Evolutionary conservation across 2,113 vertebrate genomes (phyloP).

Genomic region (Tiliqua scincoides): DNA sequence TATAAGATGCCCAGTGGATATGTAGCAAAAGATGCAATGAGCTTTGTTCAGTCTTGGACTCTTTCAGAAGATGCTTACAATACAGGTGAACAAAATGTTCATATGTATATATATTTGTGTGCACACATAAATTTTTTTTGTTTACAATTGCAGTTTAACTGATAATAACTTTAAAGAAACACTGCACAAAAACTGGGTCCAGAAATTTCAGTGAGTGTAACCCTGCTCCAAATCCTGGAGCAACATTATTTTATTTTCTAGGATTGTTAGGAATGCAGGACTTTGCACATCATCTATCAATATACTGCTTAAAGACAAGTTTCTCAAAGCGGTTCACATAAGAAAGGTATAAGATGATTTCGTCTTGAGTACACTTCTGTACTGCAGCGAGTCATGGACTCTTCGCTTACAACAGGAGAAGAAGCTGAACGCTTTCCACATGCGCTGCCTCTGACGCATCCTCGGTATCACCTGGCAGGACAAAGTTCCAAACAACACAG

Average conservation of each 20-base stretch:
- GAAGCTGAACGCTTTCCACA: no score
- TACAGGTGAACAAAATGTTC: constrained; percentile 43
- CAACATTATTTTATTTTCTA: background rate
- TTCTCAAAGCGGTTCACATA: no score
- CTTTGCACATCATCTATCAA: background rate
- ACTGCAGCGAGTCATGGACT: no score
- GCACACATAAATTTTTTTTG: background rate
- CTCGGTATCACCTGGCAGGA: no score
- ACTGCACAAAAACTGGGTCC: background rate
- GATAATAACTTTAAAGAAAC: background rate
- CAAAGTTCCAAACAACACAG: no score
- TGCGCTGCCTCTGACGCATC: no score
- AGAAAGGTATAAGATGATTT: no score
- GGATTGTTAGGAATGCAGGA: background rate
- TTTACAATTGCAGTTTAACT: background rate
- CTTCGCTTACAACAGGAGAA: no score
- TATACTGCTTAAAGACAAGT: no score
- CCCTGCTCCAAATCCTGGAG: background rate
- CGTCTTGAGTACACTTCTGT: no score
- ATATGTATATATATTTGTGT: background rate
- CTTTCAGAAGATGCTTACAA: constrained; percentile 74
- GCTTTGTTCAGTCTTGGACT: constrained; percentile 83
- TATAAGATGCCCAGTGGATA: constrained; percentile 75
- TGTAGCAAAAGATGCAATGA: constrained; percentile 69
- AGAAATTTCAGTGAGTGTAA: background rate